phyloP scores from a whole-genome alignment of 2,113 vertebrate genomes.

The Brachyhypopomus occidentalis region DNA sequence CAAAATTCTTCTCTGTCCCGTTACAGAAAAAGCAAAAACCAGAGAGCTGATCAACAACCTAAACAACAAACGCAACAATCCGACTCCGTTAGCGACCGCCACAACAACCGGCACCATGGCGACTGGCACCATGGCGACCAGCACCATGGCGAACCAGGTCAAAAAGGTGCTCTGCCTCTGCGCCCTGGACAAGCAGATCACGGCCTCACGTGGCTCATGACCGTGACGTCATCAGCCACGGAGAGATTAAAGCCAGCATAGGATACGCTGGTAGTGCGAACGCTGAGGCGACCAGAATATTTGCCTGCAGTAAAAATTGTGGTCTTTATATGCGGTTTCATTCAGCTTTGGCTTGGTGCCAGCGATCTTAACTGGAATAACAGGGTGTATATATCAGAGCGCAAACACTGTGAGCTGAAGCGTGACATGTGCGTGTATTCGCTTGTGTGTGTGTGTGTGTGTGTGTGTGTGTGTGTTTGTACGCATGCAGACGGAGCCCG shows the following conservation, averaged over 20 bases:
- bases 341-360: background rate
- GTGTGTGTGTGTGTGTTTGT: background rate
- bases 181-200: background rate
- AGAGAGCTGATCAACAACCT: conserved; percentile 83
- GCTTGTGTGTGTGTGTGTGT: background rate
- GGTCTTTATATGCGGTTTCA: background rate
- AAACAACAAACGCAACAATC: conserved; percentile 79
- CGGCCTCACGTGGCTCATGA: background rate
- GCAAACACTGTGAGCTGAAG: background rate
- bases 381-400: background rate
- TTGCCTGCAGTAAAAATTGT: background rate
- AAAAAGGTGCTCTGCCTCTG: conserved; percentile 69
- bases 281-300: background rate
- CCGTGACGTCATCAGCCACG: background rate
- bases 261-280: background rate
- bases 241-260: background rate
- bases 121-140: conserved; percentile 12
- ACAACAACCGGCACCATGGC: conserved; percentile 50
- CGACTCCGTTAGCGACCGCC: conserved; percentile 67
- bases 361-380: background rate
- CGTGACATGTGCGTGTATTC: background rate
- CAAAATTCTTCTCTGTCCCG: background rate
- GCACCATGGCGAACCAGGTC: conserved; percentile 58
- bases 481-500: conserved; percentile 62
- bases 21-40: conserved; percentile 80